A percentile compares a stretch with the other conserved stretches of the same genome.
Evolutionary conservation across 2,797 vertebrate species (phyloP).

Genomic region (Prionace glauca): DNA sequence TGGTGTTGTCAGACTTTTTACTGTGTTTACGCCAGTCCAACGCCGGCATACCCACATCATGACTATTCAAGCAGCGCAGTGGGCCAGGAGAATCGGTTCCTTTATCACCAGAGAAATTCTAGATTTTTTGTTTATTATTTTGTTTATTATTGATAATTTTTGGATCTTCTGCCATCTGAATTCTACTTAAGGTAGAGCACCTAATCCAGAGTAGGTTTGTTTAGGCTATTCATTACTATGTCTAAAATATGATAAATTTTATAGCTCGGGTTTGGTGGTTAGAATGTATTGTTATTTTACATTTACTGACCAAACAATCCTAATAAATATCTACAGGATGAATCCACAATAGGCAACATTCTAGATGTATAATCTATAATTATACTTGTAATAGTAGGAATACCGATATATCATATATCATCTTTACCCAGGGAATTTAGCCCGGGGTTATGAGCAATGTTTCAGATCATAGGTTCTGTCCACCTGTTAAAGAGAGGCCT

Average conservation of each 20-base stretch:
- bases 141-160: not conserved
- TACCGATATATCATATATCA: not conserved
- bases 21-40: too few relatives aligned
- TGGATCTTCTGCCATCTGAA: not conserved
- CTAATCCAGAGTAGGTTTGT: not conserved
- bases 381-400: not conserved
- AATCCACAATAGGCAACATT: not conserved
- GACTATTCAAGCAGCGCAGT: too few relatives aligned
- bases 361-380: not conserved
- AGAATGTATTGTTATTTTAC: not conserved
- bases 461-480: conserved; percentile 19
- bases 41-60: too few relatives aligned
- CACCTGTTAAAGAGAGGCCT: not conserved
- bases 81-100: too few relatives aligned
- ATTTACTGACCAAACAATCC: not conserved
- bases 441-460: not conserved
- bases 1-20: too few relatives aligned
- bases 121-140: not conserved
- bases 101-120: not conserved
- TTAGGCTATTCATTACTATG: not conserved
- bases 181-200: not conserved
- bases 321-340: not conserved
- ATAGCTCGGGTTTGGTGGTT: not conserved
- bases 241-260: not conserved
- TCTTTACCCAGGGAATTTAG: not conserved